These are phyloP conservation scores for Pachydiplax longipennis DNA, from an alignment of 2,888 invertebrate genomes.

Conservation along the genomic window DNA sequence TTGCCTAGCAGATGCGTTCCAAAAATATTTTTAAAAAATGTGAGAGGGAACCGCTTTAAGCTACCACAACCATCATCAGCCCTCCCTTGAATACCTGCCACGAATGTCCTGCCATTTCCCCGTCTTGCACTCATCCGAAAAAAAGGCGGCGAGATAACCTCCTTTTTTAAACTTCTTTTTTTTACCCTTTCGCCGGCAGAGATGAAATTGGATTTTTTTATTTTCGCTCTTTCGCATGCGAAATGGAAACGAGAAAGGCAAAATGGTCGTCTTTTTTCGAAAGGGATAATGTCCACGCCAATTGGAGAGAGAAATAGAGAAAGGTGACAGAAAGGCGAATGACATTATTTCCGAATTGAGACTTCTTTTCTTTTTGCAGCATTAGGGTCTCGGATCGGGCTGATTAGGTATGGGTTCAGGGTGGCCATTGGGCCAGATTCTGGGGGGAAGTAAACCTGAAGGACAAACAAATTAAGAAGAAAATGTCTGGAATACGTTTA, in stretches of 20 bases:
- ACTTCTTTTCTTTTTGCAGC: not conserved
- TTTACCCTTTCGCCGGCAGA: not conserved
- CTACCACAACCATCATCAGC: not conserved
- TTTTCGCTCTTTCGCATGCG: not conserved
- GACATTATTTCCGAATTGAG: not conserved
- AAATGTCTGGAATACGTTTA: too few species aligned
- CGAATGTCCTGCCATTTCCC: not conserved
- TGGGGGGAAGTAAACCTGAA: too few species aligned
- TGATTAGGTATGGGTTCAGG: not conserved
- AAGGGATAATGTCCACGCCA: not conserved
- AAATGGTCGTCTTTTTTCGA: not conserved
- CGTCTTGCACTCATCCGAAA: not conserved
- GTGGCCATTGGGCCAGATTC: not conserved
- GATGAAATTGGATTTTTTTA: not conserved
- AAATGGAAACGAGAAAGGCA: not conserved
- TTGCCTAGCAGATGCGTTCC: too few species aligned
- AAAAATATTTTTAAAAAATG: too few species aligned
- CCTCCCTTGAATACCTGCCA: not conserved
- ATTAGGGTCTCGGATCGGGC: not conserved
- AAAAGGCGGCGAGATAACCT: not conserved
- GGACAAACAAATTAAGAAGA: too few species aligned
- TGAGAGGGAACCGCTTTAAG: too few species aligned
- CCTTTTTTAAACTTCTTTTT: not conserved
- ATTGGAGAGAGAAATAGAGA: not conserved
- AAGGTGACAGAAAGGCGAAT: not conserved